A percentile compares a stretch with the other conserved stretches of the same genome.
phyloP scores from a whole-genome alignment of 2,113 vertebrate species.

The Piaya cayana region DNA sequence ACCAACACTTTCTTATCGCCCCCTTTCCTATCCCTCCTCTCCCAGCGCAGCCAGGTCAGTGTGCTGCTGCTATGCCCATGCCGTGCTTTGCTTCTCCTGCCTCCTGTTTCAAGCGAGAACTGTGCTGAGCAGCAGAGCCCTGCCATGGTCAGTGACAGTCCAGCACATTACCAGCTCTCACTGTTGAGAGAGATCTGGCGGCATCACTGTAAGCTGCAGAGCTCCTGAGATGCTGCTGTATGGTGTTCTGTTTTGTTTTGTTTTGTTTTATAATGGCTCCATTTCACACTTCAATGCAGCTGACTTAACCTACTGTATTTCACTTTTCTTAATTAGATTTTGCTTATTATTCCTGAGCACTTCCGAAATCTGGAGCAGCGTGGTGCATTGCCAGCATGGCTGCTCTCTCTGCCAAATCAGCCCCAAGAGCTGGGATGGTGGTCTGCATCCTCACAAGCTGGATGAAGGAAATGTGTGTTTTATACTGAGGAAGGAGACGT shows the following conservation, averaged over 20 bases:
- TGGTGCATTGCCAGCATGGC: background rate
- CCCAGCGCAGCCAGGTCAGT: rapidly evolving
- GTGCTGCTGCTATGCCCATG: rapidly evolving
- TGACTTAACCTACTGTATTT: slow-evolving; percentile 30
- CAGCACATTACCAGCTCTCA: background rate
- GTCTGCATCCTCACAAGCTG: background rate
- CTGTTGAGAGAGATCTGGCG: rapidly evolving
- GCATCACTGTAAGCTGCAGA: background rate
- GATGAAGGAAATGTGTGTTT: background rate
- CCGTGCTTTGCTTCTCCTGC: rapidly evolving
- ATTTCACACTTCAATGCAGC: slow-evolving; percentile 36
- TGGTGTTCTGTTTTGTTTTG: background rate
- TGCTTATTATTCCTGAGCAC: background rate
- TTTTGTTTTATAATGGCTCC: slow-evolving; percentile 40
- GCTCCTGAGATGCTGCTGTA: background rate
- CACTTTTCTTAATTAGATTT: slow-evolving; percentile 42
- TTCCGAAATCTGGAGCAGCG: background rate
- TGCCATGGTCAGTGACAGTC: background rate
- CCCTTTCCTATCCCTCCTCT: background rate
- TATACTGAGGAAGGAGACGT: background rate
- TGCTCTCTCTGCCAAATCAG: background rate
- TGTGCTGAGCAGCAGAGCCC: background rate
- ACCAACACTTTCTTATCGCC: rapidly evolving
- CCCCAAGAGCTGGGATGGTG: background rate
- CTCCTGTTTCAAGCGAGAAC: background rate